phyloP scores from a whole-genome alignment of 2,113 vertebrate species.

The Oostethus manadensis region DNA sequence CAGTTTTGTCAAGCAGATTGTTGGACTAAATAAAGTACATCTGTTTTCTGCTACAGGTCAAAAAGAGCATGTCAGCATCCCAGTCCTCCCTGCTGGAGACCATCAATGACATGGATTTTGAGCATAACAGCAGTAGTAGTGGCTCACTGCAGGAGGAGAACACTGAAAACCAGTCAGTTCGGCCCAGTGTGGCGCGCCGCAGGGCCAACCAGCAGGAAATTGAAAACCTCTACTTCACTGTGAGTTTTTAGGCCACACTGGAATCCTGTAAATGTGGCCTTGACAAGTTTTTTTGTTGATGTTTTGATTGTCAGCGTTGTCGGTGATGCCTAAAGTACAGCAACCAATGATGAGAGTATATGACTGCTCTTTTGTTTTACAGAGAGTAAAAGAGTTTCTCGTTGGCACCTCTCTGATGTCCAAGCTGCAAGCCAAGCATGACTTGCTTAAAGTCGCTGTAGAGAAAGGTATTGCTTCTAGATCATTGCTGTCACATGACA shows the following conservation, averaged over 20 bases:
- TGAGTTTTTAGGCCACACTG: constrained; percentile 44
- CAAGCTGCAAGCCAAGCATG: constrained; percentile 79
- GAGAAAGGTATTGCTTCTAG: constrained; percentile 74
- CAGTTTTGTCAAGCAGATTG: neutral
- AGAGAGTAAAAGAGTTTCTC: constrained; percentile 79
- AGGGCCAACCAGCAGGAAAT: constrained; percentile 76
- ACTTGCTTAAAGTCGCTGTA: constrained; percentile 80
- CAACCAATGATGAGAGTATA: neutral
- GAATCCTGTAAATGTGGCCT: fast-evolving
- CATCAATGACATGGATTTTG: constrained; percentile 71
- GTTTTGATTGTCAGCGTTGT: neutral
- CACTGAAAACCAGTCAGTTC: constrained; percentile 56
- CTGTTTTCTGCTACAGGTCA: constrained; percentile 56
- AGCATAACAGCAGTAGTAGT: constrained; percentile 41
- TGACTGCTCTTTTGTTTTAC: constrained; percentile 30
- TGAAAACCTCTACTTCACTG: constrained; percentile 75
- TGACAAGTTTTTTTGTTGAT: neutral
- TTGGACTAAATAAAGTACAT: neutral
- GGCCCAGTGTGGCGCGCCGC: constrained; percentile 63
- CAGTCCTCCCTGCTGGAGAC: constrained; percentile 69
- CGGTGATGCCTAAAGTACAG: neutral
- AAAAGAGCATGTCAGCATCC: constrained; percentile 67
- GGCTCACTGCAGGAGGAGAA: constrained; percentile 64
- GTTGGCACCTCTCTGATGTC: constrained; percentile 67
- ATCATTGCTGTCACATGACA: too few species aligned